Evolutionary conservation across 2,113 vertebrate species (phyloP), one percentile per base, ranked within the genome.

Genomic region (Addax nasomaculatus): DNA sequence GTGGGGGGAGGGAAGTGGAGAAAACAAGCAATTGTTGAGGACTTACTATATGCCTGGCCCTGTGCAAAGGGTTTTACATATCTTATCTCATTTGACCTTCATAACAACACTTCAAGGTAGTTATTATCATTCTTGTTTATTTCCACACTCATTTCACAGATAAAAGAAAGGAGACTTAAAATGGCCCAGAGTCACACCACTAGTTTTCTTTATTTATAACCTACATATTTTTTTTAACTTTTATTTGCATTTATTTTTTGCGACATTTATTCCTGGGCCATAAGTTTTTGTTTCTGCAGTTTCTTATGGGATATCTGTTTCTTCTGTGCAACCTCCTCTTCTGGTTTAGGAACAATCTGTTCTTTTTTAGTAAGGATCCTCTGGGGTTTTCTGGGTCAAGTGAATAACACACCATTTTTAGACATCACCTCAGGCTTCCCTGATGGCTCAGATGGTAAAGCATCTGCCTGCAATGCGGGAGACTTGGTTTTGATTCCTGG

Each of bases 1-100:
- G 30, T 11, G 6, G 29, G 29, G 9, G 9, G 16, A 17, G 16
- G 33, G 7, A 13, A 86, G 7, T 27, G 49, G 13, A 91, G 39
- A 36, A n/a, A 67, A 51, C 12, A 58, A 29, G 4, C 25, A 78
- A 30, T 36, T 70, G 29, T n/a, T 57, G 49, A 60, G 23, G 29
- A 21, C n/a, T 36, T 62, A 6, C 57, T 27, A 0, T 53, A 7
- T 23, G 27, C 21, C 60, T 51, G 11, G 43, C 47, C 27, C 89
- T 79, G 14, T 64, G 60, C 33, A 70, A 92, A 51, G 1, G 3
- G 6, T 17, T 88, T 85, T 70, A 51, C 7, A 16, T 10, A 33
- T 17, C 30, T 96, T 80, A 88, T 33, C 55, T 97, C 43, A 78
- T 53, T 95, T 96, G 76, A 94, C 62, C 49, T 93, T 60, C 29